Percentiles rank a stretch among this genome's conserved stretches.
Conservation (phyloP, 2,113 vertebrate genomes). For the Mustelus asterias region DNA sequence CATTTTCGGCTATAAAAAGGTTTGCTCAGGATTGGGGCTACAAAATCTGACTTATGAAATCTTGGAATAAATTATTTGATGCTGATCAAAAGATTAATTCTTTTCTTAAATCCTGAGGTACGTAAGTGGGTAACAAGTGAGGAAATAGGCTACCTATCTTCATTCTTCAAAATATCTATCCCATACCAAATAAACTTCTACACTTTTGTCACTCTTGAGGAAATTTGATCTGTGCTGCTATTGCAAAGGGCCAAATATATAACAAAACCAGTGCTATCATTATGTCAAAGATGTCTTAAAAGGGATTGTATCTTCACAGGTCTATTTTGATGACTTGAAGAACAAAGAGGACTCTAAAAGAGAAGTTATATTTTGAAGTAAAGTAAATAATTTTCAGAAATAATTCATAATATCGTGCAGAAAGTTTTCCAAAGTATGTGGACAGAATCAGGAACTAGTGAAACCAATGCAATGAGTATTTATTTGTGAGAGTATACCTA, state of each 20-base stretch:
- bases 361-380: not conserved
- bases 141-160: not conserved
- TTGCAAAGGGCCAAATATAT: not conserved
- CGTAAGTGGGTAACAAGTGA: not conserved
- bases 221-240: not conserved
- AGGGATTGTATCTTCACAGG: not conserved
- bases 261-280: not conserved
- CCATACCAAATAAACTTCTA: not conserved
- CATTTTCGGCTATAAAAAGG: too few species aligned
- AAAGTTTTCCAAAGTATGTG: not conserved
- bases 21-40: too few species aligned
- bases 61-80: too few species aligned
- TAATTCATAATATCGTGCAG: not conserved
- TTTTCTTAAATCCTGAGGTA: not conserved
- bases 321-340: not conserved
- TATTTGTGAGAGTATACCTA: constrained; percentile 29
- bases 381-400: not conserved
- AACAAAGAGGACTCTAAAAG: not conserved
- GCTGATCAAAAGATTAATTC: too few species aligned
- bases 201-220: not conserved
- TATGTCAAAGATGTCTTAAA: not conserved
- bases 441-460: constrained; percentile 12
- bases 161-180: not conserved
- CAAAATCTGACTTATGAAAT: too few species aligned
- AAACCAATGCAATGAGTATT: constrained; percentile 48